Evolutionary conservation across 1,140 invertebrate genomes (phyloP).

Genomic region (Listronotus oregonensis): DNA sequence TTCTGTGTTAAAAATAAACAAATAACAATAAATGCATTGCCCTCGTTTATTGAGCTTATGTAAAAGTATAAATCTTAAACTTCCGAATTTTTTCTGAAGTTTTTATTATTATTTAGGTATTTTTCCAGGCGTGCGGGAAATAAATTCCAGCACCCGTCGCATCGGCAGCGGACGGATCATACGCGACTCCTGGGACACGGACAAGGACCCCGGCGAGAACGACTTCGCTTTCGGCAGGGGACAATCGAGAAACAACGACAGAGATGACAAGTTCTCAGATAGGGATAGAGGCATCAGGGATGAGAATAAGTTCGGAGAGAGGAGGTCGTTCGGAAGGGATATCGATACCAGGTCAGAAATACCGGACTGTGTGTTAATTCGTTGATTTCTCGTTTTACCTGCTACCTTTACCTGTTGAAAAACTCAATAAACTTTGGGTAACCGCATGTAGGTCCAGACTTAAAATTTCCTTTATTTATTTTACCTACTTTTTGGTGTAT

Average conservation of each 20-base stretch:
- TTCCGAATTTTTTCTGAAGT: too few species aligned
- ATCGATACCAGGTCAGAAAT: conserved; percentile 54
- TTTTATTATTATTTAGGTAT: background rate
- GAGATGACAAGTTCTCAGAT: conserved; percentile 42
- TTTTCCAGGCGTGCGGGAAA: conserved; percentile 37
- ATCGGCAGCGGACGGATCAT: conserved; percentile 81
- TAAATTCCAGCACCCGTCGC: conserved; percentile 60
- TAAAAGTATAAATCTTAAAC: too few species aligned
- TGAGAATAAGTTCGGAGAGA: conserved; percentile 42
- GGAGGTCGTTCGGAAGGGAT: conserved; percentile 59
- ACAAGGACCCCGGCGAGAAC: conserved; percentile 55
- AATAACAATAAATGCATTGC: too few species aligned
- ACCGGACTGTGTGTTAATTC: too few species aligned
- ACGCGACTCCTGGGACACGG: conserved; percentile 65
- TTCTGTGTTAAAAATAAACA: too few species aligned
- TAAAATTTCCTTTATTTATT: too few species aligned
- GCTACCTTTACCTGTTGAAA: too few species aligned
- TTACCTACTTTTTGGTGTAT: too few species aligned
- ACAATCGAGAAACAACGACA: conserved; percentile 40
- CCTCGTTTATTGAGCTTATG: too few species aligned
- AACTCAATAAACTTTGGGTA: too few species aligned
- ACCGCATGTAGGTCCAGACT: too few species aligned
- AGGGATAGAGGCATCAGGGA: conserved; percentile 27
- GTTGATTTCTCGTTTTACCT: too few species aligned
- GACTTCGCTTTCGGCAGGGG: conserved; percentile 32